Evolutionary conservation across 2,113 vertebrate genomes (phyloP), one percentile per base, ranked within the genome.

Genomic region (Embiotoca jacksoni): DNA sequence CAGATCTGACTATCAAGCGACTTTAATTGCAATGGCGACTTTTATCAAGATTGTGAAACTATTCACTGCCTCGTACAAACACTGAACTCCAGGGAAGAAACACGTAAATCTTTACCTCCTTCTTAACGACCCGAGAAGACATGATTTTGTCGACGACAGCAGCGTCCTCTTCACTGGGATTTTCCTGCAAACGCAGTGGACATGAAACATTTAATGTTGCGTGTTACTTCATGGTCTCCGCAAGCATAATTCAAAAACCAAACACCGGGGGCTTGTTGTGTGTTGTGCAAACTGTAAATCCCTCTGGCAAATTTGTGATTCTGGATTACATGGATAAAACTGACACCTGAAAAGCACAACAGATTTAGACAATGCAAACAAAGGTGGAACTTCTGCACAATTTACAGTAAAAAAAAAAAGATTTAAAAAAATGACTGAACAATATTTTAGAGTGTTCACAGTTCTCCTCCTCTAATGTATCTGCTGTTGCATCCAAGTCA

Each of bases 121-220:
- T 99, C 92, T 99, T 99, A 49, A 92, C 67, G n/a, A 95, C 77
- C 44, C 95, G 97, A 58, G 96, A 98, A 39, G 97, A 96, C 88
- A 99, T 94, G 87, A 99, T 99, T 94, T 99, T 99, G 91, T 99
- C 98, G 73, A 99, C 98, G 92, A 99, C 97, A 37, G 98, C 97
- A 79, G 96, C 98, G 83, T 99, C 98, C 91, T 99, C 98, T 90
- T 99, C 98, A 92, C 95, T 97, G 35, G 98, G 98, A 86, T 99
- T 99, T 87, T 99, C 98, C 98, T 99, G 35, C 1, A 70, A 53
- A 80, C 41, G 14, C 46, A 83, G 58, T 15, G 5, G 63, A 87
- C 47, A 83, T 2, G 5, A 50, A 71, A 73, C 9, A 35, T 54
- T 61, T 53, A 68, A 73, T 55, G 30, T 31, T 53, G 76, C 50